A percentile compares a stretch with the other conserved stretches of the same genome.
phyloP scores from a whole-genome alignment of 2,113 vertebrate species.

The Hiodon tergisus region DNA sequence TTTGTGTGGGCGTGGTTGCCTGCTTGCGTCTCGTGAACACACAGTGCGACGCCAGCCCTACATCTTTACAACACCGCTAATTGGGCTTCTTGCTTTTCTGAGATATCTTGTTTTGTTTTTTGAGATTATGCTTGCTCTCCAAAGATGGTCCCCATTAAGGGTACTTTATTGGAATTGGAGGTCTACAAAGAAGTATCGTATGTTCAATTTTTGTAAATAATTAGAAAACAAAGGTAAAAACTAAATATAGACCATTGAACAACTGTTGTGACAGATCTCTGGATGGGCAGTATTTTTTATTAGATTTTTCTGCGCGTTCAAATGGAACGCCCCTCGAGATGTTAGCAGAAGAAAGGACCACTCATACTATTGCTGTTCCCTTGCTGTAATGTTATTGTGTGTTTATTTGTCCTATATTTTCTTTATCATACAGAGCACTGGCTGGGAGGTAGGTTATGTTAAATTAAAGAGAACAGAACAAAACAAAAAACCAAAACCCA shows the following conservation, averaged over 20 bases:
- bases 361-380: background rate
- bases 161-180: background rate
- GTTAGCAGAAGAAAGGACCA: background rate
- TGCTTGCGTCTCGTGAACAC: background rate
- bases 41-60: background rate
- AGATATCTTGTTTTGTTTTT: too few species aligned
- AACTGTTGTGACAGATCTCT: background rate
- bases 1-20: background rate
- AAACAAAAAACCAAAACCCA: too few species aligned
- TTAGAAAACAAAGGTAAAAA: background rate
- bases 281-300: background rate
- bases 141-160: background rate
- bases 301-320: background rate
- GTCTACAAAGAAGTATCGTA: background rate
- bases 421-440: conserved; percentile 99
- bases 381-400: conserved; percentile 69
- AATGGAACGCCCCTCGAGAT: background rate
- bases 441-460: conserved; percentile 99
- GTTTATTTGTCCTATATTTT: conserved; percentile 68
- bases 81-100: background rate
- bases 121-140: background rate
- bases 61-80: background rate
- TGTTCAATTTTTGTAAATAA: background rate
- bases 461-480: too few species aligned
- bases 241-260: background rate